These are phyloP conservation scores for Auanema freiburgensis DNA, from an alignment of 2,888 invertebrate genomes.

Conservation along the genomic window DNA sequence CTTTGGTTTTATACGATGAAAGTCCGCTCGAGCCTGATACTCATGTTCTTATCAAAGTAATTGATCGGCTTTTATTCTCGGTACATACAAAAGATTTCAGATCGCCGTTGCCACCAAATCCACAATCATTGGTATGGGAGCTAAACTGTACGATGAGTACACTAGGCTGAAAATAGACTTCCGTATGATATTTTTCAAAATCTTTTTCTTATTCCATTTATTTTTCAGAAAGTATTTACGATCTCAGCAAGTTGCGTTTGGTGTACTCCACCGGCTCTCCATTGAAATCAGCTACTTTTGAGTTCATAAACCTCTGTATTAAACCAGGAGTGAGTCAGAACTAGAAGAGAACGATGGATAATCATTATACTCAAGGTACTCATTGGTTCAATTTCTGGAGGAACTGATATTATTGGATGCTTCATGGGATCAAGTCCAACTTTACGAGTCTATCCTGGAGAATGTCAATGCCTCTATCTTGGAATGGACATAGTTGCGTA, in stretches of 20 bases:
- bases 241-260: conserved; percentile 66
- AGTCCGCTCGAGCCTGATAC: conserved; percentile 69
- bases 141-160: conserved; percentile 69
- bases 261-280: conserved; percentile 67
- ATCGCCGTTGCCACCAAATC: conserved; percentile 64
- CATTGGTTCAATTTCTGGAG: conserved; percentile 66
- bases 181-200: conserved; percentile 27
- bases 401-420: conserved; percentile 71
- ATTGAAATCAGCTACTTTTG: conserved; percentile 68
- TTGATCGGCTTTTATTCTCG: conserved; percentile 61
- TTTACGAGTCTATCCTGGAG: conserved; percentile 70
- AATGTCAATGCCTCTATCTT: conserved; percentile 69
- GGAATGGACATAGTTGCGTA: conserved; percentile 70
- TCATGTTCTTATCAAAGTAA: conserved; percentile 68
- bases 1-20: conserved; percentile 70
- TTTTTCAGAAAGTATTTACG: conserved; percentile 66
- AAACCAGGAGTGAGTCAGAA: conserved; percentile 55
- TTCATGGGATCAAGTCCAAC: conserved; percentile 70
- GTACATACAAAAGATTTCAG: conserved; percentile 6
- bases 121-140: conserved; percentile 70
- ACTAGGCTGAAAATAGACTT: conserved; percentile 65
- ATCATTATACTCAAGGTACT: conserved; percentile 37
- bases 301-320: conserved; percentile 70
- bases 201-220: neutral
- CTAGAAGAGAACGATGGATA: neutral